Evolutionary conservation across 2,888 invertebrate genomes (phyloP).

Genomic region (Hymenopus coronatus): DNA sequence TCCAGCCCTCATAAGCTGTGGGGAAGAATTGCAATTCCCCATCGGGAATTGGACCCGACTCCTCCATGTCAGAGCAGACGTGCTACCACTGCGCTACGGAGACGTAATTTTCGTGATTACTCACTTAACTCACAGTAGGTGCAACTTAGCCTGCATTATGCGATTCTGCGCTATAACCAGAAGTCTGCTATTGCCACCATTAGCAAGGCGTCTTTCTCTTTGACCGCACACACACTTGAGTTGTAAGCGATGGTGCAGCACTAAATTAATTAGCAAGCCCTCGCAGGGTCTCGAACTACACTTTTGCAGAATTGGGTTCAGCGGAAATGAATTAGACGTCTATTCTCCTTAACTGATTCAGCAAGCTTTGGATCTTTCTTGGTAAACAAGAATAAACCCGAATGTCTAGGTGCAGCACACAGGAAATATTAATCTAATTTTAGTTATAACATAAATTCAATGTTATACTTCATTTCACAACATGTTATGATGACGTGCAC

Average conservation of each 20-base stretch:
- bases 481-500: neutral
- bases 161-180: neutral
- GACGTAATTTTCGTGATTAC: too few relatives aligned
- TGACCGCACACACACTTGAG: neutral
- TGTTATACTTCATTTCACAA: neutral
- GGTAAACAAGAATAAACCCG: neutral
- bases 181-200: neutral
- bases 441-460: neutral
- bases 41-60: too few relatives aligned
- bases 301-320: neutral
- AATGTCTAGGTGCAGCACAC: neutral
- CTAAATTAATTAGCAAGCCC: slow-evolving; percentile 11
- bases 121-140: too few relatives aligned
- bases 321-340: neutral
- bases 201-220: neutral
- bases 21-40: too few relatives aligned
- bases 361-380: neutral
- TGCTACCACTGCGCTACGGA: too few relatives aligned
- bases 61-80: too few relatives aligned
- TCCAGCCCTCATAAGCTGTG: too few relatives aligned
- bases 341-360: neutral
- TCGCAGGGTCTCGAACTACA: neutral
- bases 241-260: slow-evolving; percentile 4
- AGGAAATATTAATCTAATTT: neutral
- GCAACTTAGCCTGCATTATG: neutral